A percentile compares a stretch with the other conserved stretches of the same genome.
Evolutionary conservation across 2,797 vertebrate species (phyloP).

Genomic region (Microctenopoma lineatum): DNA sequence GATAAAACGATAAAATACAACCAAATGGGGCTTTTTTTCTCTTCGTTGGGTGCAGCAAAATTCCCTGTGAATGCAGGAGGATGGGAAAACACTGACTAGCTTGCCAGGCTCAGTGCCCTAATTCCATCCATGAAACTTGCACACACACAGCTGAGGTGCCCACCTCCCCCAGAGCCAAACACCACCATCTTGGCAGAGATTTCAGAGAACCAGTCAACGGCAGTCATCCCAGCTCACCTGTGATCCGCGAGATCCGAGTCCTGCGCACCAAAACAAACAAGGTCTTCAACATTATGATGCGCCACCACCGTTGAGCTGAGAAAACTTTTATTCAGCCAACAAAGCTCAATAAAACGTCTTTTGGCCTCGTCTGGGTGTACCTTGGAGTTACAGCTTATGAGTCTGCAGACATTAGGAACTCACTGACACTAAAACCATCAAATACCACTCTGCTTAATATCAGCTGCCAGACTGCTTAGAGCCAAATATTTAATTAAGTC

Average conservation of each 20-base stretch:
- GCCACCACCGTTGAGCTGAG: neutral
- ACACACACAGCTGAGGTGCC: constrained; percentile 31
- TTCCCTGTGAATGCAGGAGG: neutral
- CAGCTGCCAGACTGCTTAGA: neutral
- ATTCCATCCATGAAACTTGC: constrained; percentile 25
- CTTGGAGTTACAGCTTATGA: neutral
- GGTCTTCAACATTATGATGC: neutral
- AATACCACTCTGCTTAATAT: neutral
- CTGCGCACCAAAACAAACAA: neutral
- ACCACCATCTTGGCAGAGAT: constrained; percentile 27
- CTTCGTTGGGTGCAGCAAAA: neutral
- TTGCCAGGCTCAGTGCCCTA: constrained; percentile 33
- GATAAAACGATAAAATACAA: neutral
- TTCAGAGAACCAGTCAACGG: constrained; percentile 23
- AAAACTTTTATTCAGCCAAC: constrained; percentile 1
- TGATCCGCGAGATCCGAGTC: neutral
- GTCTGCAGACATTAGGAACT: neutral
- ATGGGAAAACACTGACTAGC: constrained; percentile 10
- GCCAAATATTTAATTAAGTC: neutral
- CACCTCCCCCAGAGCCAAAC: constrained; percentile 23
- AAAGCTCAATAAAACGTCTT: neutral
- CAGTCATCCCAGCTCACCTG: neutral
- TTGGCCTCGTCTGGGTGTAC: neutral
- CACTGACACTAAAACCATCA: neutral
- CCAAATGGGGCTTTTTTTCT: neutral